Evolutionary conservation across 2,113 vertebrate genomes (phyloP).

Genomic region (Pelmatolapia mariae): DNA sequence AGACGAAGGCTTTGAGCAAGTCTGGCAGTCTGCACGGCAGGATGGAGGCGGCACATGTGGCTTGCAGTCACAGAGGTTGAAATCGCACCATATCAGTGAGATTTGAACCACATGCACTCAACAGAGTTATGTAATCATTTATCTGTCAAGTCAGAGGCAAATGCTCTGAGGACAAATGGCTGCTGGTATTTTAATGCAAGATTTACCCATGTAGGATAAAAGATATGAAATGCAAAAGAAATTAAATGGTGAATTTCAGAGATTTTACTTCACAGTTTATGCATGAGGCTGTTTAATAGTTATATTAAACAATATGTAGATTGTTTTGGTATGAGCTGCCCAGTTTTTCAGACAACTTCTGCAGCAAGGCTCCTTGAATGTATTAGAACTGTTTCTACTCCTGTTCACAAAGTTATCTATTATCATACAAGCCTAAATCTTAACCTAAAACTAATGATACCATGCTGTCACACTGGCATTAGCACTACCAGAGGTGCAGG

Average conservation of each 20-base stretch:
- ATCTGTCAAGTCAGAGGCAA: background rate
- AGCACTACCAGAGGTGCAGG: background rate
- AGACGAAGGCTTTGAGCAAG: background rate
- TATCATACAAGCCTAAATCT: background rate
- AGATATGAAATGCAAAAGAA: background rate
- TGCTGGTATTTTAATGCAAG: background rate
- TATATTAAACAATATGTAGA: background rate
- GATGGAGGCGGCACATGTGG: conserved; percentile 19
- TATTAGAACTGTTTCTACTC: background rate
- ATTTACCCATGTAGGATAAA: background rate
- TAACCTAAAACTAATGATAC: background rate
- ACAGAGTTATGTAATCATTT: background rate
- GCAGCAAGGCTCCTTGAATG: background rate
- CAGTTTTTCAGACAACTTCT: background rate
- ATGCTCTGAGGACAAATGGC: background rate
- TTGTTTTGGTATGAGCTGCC: background rate
- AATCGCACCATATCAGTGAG: background rate
- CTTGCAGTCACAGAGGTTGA: background rate
- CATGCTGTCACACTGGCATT: background rate
- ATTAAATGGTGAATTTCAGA: background rate
- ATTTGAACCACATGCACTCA: background rate
- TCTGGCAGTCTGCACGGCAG: background rate
- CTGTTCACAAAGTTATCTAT: background rate
- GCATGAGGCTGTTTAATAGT: background rate
- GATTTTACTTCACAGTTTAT: background rate